A percentile compares a stretch with the other conserved stretches of the same genome.
Conservation (phyloP, 2,113 vertebrate species). For the Osmerus eperlanus region DNA sequence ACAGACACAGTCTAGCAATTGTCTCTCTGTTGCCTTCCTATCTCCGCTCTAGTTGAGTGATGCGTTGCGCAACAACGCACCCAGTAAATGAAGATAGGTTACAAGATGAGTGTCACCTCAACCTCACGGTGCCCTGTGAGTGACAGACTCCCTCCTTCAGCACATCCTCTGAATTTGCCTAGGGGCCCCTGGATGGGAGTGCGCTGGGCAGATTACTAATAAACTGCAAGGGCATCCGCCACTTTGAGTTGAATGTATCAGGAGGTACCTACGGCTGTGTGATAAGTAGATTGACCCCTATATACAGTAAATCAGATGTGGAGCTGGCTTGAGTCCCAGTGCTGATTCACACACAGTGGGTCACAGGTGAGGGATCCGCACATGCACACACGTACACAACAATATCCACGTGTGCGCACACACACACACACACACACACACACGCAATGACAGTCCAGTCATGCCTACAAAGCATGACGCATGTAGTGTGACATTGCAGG, state of each 20-base stretch:
- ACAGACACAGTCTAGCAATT: too few species aligned
- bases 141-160: neutral
- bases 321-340: slow-evolving; percentile 6
- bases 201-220: neutral
- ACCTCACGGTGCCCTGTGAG: neutral
- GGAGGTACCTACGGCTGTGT: neutral
- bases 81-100: neutral
- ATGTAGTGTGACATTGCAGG: neutral
- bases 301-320: too few species aligned
- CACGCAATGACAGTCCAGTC: neutral
- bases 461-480: neutral
- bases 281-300: neutral
- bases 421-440: neutral
- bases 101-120: slow-evolving; percentile 30
- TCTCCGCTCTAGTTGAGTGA: too few species aligned
- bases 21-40: too few species aligned
- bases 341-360: slow-evolving; percentile 1
- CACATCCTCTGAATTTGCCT: slow-evolving; percentile 1
- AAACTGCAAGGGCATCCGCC: slow-evolving; percentile 8
- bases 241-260: slow-evolving; percentile 33
- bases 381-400: neutral
- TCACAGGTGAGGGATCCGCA: slow-evolving; percentile 11
- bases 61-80: too few species aligned
- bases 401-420: too few species aligned
- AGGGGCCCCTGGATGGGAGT: neutral